These are phyloP conservation scores for Drosophila lacicola DNA, from an alignment of 2,888 invertebrate species.

Conservation along the genomic window DNA sequence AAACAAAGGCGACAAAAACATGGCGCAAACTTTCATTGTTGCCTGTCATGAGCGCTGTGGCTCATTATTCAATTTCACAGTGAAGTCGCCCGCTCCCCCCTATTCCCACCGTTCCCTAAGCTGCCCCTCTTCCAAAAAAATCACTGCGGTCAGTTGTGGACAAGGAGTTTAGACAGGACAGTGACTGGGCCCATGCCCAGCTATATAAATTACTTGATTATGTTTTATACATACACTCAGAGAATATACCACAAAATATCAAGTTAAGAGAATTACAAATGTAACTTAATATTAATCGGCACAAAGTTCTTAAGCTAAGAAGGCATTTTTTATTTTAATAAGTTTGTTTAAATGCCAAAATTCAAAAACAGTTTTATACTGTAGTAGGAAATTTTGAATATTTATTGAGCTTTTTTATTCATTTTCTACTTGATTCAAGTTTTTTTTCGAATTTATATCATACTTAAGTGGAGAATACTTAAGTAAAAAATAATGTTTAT, in stretches of 20 bases:
- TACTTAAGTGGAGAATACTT: too few species aligned
- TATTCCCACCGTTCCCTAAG: background rate
- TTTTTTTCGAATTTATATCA: too few species aligned
- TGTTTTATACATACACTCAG: constrained; percentile 34
- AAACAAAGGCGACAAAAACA: constrained; percentile 51
- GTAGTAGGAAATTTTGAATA: too few species aligned
- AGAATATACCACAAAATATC: background rate
- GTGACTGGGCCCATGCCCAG: constrained; percentile 18
- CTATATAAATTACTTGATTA: constrained; percentile 76
- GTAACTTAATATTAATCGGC: too few species aligned
- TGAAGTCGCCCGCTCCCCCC: constrained; percentile 8
- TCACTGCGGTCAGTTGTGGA: constrained; percentile 63
- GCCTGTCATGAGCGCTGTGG: constrained; percentile 60
- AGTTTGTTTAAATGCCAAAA: too few species aligned
- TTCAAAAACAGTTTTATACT: too few species aligned
- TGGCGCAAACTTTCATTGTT: constrained; percentile 68
- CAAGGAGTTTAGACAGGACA: constrained; percentile 25
- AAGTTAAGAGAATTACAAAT: too few species aligned
- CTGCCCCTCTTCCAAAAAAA: constrained; percentile 32
- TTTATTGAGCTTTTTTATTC: too few species aligned
- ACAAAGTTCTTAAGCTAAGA: too few species aligned
- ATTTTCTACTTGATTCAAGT: too few species aligned
- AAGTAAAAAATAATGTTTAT: too few species aligned
- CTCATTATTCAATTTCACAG: constrained; percentile 81
- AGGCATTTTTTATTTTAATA: too few species aligned